Conservation (phyloP, 2,888 invertebrate species). For the Leptinotarsa peninsularis region DNA sequence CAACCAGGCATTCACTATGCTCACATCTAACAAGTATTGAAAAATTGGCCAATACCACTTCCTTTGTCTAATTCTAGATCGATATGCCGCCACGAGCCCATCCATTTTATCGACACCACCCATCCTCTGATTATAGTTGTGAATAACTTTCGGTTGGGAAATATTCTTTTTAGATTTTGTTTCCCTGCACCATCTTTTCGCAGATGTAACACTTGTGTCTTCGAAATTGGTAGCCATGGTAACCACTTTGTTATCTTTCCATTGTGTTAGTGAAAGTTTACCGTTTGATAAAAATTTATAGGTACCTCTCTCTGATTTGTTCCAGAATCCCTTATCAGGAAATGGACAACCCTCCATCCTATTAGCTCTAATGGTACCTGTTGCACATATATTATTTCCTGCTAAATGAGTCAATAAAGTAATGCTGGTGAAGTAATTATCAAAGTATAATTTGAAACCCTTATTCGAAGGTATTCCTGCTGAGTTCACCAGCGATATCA, state of each 20-base stretch:
- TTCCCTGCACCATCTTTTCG: constrained; percentile 27
- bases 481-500: constrained; percentile 15
- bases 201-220: constrained; percentile 19
- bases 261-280: constrained; percentile 22
- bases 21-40: constrained; percentile 18
- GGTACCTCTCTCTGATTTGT: constrained; percentile 15
- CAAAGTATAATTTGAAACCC: constrained; percentile 23
- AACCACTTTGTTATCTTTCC: constrained; percentile 23
- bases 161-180: constrained; percentile 23
- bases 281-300: constrained; percentile 26
- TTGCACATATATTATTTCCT: constrained; percentile 17
- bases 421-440: constrained; percentile 27
- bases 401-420: constrained; percentile 21
- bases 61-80: neutral
- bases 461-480: constrained; percentile 20
- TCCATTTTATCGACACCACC: constrained; percentile 20
- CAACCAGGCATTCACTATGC: constrained; percentile 17
- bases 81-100: constrained; percentile 21
- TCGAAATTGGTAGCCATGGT: constrained; percentile 26
- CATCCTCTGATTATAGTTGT: constrained; percentile 19
- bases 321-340: constrained; percentile 22
- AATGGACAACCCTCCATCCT: constrained; percentile 22
- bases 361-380: constrained; percentile 25
- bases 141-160: constrained; percentile 18
- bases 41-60: neutral